Conservation (phyloP, 2,888 invertebrate species). For the Zaprionus bogoriensis region DNA sequence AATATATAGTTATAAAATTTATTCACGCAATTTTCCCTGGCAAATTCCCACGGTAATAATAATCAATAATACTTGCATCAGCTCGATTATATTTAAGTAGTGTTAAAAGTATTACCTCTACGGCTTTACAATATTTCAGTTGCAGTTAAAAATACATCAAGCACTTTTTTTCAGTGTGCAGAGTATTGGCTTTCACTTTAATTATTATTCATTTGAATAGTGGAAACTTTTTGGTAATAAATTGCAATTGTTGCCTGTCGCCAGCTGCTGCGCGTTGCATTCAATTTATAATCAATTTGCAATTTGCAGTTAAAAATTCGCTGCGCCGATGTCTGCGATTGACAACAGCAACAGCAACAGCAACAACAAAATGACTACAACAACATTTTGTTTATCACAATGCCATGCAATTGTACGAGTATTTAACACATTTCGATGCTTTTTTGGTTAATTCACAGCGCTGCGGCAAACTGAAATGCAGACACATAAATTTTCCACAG, state of each 20-base stretch:
- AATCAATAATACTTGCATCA: too few relatives aligned
- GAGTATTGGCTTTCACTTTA: conserved; percentile 8
- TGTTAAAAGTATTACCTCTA: too few relatives aligned
- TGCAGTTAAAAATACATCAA: too few relatives aligned
- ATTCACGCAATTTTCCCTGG: too few relatives aligned
- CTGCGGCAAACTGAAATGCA: conserved; percentile 51
- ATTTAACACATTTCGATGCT: background rate
- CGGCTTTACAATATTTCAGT: too few relatives aligned
- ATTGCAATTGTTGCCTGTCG: conserved; percentile 26
- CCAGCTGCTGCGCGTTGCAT: conserved; percentile 32
- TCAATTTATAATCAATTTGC: conserved; percentile 58
- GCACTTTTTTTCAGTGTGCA: background rate
- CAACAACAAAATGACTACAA: too few relatives aligned
- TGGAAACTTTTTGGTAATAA: conserved; percentile 14
- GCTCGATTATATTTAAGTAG: too few relatives aligned
- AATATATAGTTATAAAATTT: too few relatives aligned
- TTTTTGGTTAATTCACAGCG: conserved; percentile 47
- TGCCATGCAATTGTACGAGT: conserved; percentile 49
- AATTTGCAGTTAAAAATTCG: conserved; percentile 45
- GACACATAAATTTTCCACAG: conserved; percentile 72
- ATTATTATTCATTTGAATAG: conserved; percentile 16
- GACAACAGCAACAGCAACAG: conserved; percentile 22
- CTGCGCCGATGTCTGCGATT: conserved; percentile 25
- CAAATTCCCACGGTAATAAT: too few relatives aligned
- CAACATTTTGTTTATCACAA: conserved; percentile 46